A percentile compares a stretch with the other conserved stretches of the same genome.
Conservation (phyloP, 1,140 invertebrate genomes). For the Sarcophaga peregrina region DNA sequence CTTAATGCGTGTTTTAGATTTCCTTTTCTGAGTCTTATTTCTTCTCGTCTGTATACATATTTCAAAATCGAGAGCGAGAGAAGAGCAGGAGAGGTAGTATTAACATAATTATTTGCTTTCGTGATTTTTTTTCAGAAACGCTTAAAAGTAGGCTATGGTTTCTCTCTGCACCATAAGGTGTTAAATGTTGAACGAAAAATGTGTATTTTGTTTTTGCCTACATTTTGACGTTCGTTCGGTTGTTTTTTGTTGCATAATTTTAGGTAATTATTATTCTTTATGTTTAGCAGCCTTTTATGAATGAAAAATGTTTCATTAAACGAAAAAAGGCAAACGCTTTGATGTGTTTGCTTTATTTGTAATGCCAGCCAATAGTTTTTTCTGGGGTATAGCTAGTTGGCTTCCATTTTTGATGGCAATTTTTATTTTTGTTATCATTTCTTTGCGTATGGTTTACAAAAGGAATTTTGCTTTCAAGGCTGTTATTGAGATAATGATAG, state of each 20-base stretch:
- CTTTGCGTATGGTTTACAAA: too few relatives aligned
- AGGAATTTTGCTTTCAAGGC: too few relatives aligned
- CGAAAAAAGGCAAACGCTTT: too few relatives aligned
- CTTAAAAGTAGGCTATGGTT: conserved; percentile 16
- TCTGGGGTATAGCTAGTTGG: too few relatives aligned
- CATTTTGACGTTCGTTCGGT: background rate
- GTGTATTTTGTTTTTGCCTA: background rate
- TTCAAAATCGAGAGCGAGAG: background rate
- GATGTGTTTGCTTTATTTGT: too few relatives aligned
- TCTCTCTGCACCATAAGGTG: background rate
- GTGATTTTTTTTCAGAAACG: background rate
- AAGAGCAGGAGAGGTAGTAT: background rate
- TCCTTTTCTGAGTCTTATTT: background rate
- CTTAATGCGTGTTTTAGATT: background rate
- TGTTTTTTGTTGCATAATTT: background rate
- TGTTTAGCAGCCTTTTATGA: too few relatives aligned
- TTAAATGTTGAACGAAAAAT: background rate
- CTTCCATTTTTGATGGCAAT: too few relatives aligned
- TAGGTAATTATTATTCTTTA: too few relatives aligned
- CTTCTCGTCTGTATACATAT: background rate
- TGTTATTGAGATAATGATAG: too few relatives aligned
- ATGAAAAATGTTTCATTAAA: too few relatives aligned
- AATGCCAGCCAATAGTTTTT: too few relatives aligned
- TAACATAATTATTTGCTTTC: background rate
- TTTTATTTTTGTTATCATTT: too few relatives aligned